Percentiles rank a stretch among this genome's conserved stretches.
phyloP scores from a whole-genome alignment of 1,140 invertebrate species.

The Drosophila pachea region DNA sequence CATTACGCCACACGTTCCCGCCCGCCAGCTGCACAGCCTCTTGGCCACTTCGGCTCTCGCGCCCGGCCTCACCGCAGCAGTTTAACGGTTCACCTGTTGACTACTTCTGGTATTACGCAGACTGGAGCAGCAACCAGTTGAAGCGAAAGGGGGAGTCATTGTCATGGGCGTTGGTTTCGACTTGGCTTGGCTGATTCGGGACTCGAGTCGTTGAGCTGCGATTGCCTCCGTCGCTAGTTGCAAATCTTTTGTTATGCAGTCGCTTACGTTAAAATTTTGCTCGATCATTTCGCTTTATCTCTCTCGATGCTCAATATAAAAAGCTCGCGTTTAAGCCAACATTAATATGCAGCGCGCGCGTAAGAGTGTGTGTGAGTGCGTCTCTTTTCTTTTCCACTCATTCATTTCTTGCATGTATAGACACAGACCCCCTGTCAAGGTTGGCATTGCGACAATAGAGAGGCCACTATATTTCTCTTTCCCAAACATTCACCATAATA shows the following conservation, averaged over 20 bases:
- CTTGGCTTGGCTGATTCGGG: conserved; percentile 1
- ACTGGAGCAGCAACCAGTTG: conserved; percentile 1
- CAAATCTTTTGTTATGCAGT: conserved; percentile 70
- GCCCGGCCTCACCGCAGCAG: conserved; percentile 44
- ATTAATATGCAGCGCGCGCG: conserved; percentile 39
- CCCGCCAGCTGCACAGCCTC: conserved; percentile 7
- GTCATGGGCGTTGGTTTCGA: conserved; percentile 58
- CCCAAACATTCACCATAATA: conserved; percentile 43
- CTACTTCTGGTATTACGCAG: conserved; percentile 76
- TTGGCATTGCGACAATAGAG: conserved; percentile 41
- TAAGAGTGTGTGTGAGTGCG: conserved; percentile 31
- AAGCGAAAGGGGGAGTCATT: conserved; percentile 36
- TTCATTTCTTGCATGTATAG: conserved; percentile 45
- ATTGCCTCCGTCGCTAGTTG: conserved; percentile 39
- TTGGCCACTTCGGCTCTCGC: conserved; percentile 7
- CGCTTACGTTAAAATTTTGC: conserved; percentile 39
- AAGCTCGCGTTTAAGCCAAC: conserved; percentile 46
- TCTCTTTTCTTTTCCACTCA: conserved; percentile 34
- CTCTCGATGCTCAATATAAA: conserved; percentile 33
- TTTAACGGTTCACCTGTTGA: conserved; percentile 73
- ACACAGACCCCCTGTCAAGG: conserved; percentile 34
- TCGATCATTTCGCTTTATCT: conserved; percentile 40
- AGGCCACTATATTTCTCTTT: conserved; percentile 13
- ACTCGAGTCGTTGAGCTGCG: conserved; percentile 15
- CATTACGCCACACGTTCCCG: conserved; percentile 47